Conservation (phyloP, 2,888 invertebrate species). For the Rhogogaster chlorosoma region DNA sequence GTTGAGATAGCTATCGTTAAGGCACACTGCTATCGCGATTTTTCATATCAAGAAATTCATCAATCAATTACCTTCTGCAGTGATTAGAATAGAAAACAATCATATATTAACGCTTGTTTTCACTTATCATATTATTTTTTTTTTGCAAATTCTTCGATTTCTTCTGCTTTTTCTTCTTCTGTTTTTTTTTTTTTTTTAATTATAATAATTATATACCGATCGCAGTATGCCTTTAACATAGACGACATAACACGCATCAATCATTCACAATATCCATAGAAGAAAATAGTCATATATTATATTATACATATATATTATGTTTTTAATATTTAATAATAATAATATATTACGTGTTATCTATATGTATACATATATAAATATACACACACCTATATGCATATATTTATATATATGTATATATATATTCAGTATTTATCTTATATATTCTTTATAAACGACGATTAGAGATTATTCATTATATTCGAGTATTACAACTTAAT, state of each 20-base stretch:
- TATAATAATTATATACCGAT: slow-evolving; percentile 29
- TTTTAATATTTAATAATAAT: slow-evolving; percentile 49
- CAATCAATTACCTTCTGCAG: background rate
- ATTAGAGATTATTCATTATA: slow-evolving; percentile 69
- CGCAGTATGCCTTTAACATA: slow-evolving; percentile 57
- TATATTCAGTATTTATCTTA: slow-evolving; percentile 55
- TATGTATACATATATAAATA: background rate
- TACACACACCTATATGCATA: slow-evolving; percentile 4
- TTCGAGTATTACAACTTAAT: slow-evolving; percentile 67
- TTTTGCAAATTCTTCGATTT: background rate
- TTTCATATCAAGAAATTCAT: background rate
- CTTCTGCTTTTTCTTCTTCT: background rate
- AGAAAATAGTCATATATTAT: slow-evolving; percentile 73
- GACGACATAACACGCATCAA: slow-evolving; percentile 62
- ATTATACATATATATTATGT: slow-evolving; percentile 57
- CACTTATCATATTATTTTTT: background rate
- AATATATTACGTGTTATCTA: slow-evolving; percentile 32
- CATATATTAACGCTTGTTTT: background rate
- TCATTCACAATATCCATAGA: slow-evolving; percentile 74
- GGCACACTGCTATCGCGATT: slow-evolving; percentile 57
- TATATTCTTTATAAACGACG: slow-evolving; percentile 69
- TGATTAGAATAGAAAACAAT: background rate
- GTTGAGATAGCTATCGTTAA: slow-evolving; percentile 66
- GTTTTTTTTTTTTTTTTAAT: background rate
- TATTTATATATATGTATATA: slow-evolving; percentile 47